These are phyloP conservation scores for Stegodyphus mimosarum DNA, from an alignment of 1,140 invertebrate genomes.

Conservation along the genomic window DNA sequence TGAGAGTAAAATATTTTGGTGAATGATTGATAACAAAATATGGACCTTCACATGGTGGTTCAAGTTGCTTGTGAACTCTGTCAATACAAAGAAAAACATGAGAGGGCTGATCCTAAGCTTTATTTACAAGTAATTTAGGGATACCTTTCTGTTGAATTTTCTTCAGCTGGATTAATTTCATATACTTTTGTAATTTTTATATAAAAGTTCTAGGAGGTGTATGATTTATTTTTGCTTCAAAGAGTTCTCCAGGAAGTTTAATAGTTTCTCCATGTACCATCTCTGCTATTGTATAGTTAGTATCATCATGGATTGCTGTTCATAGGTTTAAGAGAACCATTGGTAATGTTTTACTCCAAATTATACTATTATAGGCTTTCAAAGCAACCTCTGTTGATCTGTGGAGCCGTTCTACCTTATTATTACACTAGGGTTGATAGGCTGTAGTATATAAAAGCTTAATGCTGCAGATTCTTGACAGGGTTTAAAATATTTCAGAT, in stretches of 20 bases:
- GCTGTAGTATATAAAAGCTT: slow-evolving; percentile 44
- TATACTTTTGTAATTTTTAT: background rate
- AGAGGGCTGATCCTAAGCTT: background rate
- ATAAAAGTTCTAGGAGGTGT: no score
- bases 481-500: background rate
- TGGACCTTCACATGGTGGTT: slow-evolving; percentile 18
- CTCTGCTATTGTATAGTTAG: background rate
- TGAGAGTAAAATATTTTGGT: slow-evolving; percentile 27
- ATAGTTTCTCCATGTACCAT: background rate
- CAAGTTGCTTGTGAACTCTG: slow-evolving; percentile 3
- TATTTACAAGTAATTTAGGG: no score
- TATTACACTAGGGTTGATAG: slow-evolving; percentile 64
- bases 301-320: background rate
- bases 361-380: background rate
- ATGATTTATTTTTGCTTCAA: background rate
- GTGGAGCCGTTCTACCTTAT: slow-evolving; percentile 54
- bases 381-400: slow-evolving; percentile 60
- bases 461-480: background rate
- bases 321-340: background rate
- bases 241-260: background rate
- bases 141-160: background rate
- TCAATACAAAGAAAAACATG: background rate
- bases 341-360: background rate
- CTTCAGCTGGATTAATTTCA: background rate
- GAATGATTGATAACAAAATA: slow-evolving; percentile 1